Evolutionary conservation across 2,888 invertebrate species (phyloP), one percentile per base, ranked within the genome.

Genomic region (Ischnura elegans): DNA sequence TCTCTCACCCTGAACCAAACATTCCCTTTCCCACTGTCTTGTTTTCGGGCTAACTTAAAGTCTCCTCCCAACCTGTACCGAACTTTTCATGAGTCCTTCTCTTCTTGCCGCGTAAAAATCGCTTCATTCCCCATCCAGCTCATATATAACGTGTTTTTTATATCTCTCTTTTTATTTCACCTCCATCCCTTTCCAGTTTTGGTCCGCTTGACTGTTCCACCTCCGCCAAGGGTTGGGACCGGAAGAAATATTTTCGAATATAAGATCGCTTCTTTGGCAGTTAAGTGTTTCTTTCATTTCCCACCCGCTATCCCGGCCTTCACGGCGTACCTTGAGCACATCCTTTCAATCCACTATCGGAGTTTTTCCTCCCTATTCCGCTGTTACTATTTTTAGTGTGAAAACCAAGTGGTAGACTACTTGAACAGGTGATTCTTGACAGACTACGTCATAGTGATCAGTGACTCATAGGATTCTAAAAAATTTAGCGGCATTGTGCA

Each of bases 231-330:
- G 16, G 61, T 42, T 43, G 61, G 45, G 61, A 55, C 90, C 61
- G 90, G 90, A 90, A 90, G 90, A 55, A 90, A 90, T 90, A 90
- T 90, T 90, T 90, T 43, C 90, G 90, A 90, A 90, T 90, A 90
- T 90, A 90, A 66, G 90, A 90, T 61, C 55, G 43, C 90, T 45
- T 86, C 90, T 55, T 76, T 25, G 61, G 29, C 29, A 61, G 43
- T n/a, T 43, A 46, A 66, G 90, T 55, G 61, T 61, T 90, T 55
- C 43, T 90, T 43, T n/a, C 61, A 61, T 90, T 76, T 36, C 16
- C 76, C 36, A 29, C 36, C 36, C 29, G 21, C 13, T 21, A 21
- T 36, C 13, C 76, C 36, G 10, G 36, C 76, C 76, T 4, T 61
- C 61, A n/a, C 61, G n/a, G 61, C n/a, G 25, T 61, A n/a, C n/a